Evolutionary conservation across 2,888 invertebrate species (phyloP).

Genomic region (Mythimna pallens): DNA sequence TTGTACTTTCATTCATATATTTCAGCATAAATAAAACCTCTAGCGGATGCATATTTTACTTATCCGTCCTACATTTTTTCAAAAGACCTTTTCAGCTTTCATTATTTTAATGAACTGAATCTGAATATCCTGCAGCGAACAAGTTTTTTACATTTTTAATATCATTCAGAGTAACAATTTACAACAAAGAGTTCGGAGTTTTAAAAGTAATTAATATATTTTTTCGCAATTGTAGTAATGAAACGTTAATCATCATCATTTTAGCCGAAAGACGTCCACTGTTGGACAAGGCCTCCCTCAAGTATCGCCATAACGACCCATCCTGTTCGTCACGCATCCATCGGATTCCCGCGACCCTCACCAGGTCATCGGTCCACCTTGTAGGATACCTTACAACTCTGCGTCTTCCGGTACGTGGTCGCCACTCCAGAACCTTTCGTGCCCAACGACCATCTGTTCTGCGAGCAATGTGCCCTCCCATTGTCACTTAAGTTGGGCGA

Average conservation of each 20-base stretch:
- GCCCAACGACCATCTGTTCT: too few species aligned
- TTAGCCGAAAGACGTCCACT: too few species aligned
- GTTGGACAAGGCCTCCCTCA: too few species aligned
- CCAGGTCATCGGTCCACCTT: too few species aligned
- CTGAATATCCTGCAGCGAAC: slow-evolving; percentile 45
- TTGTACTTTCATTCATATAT: background rate
- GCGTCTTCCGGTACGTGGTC: too few species aligned
- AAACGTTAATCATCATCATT: background rate
- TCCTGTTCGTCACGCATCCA: too few species aligned
- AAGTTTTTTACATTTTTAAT: slow-evolving; percentile 35
- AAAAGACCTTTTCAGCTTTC: slow-evolving; percentile 51
- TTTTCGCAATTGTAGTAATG: background rate
- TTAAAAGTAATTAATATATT: background rate
- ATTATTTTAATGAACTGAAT: slow-evolving; percentile 61
- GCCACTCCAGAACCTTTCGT: too few species aligned
- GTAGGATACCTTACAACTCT: too few species aligned
- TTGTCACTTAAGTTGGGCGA: too few species aligned
- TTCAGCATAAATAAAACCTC: background rate
- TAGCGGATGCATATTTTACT: slow-evolving; percentile 19
- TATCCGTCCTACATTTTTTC: slow-evolving; percentile 33
- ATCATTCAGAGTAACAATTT: slow-evolving; percentile 32
- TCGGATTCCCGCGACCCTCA: too few species aligned
- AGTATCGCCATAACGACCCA: too few species aligned
- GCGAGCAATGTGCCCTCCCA: too few species aligned
- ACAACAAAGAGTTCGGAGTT: slow-evolving; percentile 1